Percentiles rank a stretch among this genome's conserved stretches.
phyloP scores from a whole-genome alignment of 1,140 invertebrate species.

The Parasteatoda tepidariorum region DNA sequence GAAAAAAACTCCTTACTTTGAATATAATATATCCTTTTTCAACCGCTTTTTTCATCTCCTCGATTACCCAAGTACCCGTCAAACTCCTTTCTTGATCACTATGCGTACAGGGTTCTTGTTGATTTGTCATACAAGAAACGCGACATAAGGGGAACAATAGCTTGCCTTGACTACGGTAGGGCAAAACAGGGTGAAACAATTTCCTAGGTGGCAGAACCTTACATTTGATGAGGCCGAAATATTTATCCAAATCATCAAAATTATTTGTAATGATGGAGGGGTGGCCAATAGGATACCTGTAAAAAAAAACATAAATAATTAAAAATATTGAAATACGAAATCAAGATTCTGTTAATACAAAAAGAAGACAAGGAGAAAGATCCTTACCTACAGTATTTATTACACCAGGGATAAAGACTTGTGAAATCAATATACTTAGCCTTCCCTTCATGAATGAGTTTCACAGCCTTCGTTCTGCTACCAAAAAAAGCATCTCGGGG shows the following conservation, averaged over 20 bases:
- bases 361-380: too few species aligned
- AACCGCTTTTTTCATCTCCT: too few species aligned
- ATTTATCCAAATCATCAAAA: neutral
- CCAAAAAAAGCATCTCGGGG: slow-evolving; percentile 9
- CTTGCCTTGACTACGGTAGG: neutral
- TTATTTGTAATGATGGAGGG: neutral
- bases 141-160: slow-evolving; percentile 33
- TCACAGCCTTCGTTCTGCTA: neutral
- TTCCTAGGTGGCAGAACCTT: neutral
- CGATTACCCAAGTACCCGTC: too few species aligned
- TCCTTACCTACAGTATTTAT: neutral
- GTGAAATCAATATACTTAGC: slow-evolving; percentile 32
- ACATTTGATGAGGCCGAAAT: neutral
- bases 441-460: slow-evolving; percentile 7
- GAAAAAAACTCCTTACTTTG: too few species aligned
- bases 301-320: too few species aligned
- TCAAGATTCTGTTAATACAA: too few species aligned
- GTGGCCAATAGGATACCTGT: slow-evolving; percentile 26
- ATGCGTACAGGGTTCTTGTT: too few species aligned
- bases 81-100: too few species aligned
- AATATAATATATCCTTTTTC: too few species aligned
- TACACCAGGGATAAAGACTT: slow-evolving; percentile 8
- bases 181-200: slow-evolving; percentile 9
- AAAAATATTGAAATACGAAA: too few species aligned
- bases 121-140: too few species aligned